Base-by-base conservation (phyloP, 2,797 vertebrate genomes). In the Acipenser oxyrinchus region DNA sequence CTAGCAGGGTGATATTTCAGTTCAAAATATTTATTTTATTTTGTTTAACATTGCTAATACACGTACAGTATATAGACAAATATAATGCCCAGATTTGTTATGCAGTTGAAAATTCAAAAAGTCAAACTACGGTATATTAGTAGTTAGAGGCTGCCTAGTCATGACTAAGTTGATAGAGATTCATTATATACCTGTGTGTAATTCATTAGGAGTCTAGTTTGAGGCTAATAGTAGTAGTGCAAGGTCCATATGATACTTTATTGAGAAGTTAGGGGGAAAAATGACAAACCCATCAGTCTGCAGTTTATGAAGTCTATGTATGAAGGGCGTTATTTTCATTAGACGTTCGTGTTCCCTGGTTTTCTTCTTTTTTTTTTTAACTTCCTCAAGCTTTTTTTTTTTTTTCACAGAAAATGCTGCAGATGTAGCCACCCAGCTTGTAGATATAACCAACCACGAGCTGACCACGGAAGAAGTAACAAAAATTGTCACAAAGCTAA, bases 381-480 rank as follows among this genome's bases (percentile, higher is more conserved):
- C 6, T 10, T 6, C 7, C 50, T 15, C 4, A 11, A 13, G 13
- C 7, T 11, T 9, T 48, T 11, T 60, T 15, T 3, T n/a, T 11
- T 49, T 10, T 11, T 9, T 48, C 10, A 57, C 78, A 98, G 96
- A 88, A 66, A 94, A 93, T 48, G 91, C 92, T 2, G 91, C 89
- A 6, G 88, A 92, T 13, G 89, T 95, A 5, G 95, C 94, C 1
- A 93, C 82, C 71, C 86, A 93, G 18, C 92, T 99, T 57, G 85
- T 88, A 37, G 88, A 87, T 78, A 84, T 94, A 77, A 92, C 92
- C 62, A 82, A 85, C 23, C 92, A 91, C 74, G 82, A 86, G 63
- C 85, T 98, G 73, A 91, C 89, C 51, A 83, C 79, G 4, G 89
- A 89, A 48, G 92, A 97, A 84, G 94, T 99, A 50, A 90, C 87